Percentiles rank a stretch among this genome's conserved stretches.
phyloP scores from a whole-genome alignment of 2,888 invertebrate species.

The Mesorhabditis belari region DNA sequence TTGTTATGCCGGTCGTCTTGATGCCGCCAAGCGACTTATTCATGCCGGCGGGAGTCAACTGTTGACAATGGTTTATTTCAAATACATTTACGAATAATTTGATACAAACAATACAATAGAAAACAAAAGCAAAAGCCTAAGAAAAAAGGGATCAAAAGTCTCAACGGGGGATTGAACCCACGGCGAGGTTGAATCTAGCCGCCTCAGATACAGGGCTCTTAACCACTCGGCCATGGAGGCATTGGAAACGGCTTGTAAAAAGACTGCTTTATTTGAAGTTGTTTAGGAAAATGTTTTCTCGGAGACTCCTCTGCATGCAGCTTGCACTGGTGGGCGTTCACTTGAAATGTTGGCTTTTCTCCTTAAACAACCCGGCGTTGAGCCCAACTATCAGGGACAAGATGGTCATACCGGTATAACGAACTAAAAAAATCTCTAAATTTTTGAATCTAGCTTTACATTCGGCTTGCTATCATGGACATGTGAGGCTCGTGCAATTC shows the following conservation, averaged over 20 bases:
- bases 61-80: neutral
- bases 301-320: conserved; percentile 57
- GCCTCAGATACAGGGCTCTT: too few species aligned
- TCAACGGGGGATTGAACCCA: neutral
- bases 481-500: conserved; percentile 56
- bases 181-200: too few species aligned
- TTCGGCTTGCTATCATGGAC: conserved; percentile 58
- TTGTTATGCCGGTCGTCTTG: conserved; percentile 51
- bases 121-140: neutral
- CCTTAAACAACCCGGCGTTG: conserved; percentile 55
- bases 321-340: conserved; percentile 56
- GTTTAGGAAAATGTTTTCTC: conserved; percentile 56
- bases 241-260: neutral
- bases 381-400: conserved; percentile 57
- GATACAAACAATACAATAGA: too few species aligned
- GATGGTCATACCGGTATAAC: conserved; percentile 57
- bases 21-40: conserved; percentile 55
- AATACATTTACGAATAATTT: neutral
- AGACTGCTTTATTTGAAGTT: too few species aligned
- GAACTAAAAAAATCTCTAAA: neutral
- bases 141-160: neutral
- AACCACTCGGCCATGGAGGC: too few species aligned
- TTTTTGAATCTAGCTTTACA: conserved; percentile 53
- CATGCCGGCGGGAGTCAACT: conserved; percentile 1
- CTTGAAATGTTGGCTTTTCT: conserved; percentile 56